Base-by-base conservation (phyloP, 2,797 vertebrate species). In the Xiphorhynchus erythropygius region DNA sequence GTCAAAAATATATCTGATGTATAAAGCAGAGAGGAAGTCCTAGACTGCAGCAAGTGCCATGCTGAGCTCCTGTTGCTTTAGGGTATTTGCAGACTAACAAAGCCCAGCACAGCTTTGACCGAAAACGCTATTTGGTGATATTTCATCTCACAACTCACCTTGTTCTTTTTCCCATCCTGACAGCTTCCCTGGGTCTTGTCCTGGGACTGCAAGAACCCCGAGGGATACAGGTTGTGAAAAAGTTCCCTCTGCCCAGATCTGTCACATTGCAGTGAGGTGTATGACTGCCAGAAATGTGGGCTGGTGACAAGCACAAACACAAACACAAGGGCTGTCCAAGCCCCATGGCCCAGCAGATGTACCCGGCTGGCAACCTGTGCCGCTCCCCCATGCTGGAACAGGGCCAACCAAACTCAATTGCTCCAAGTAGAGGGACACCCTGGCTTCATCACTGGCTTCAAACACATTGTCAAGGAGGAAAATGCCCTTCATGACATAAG, bases 231-330 rank as follows among this genome's bases (percentile, higher is more conserved):
- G 35, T 23, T 30, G 24, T 24, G 49, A 55, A 17, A 41, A 18
- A 41, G 19, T 0, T 0, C 22, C 2, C 30, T 53, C 39, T 2
- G 1, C 25, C 23, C 41, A 21, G 21, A 55, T 8, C 18, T 27
- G 53, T 24, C 60, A 4, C 2, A 1, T 13, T 0, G 0, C 37
- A 33, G 69, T 3, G 10, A 6, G 1, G 0, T 35, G 7, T 47
- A 28, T 42, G 24, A 39, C 77, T 41, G n/a, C 30, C 18, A 1
- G 10, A 27, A 32, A 7, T 0, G 0, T 19, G 12, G 33, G 18
- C 23, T 86, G 64, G 42, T 39, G 41, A 53, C 80, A 79, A 52
- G 33, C 35, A 56, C 17, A 18, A 42, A 42, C 46, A 47, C n/a
- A 42, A 71, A 52, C 27, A 15, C 14, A 17, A 41, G 81, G 47